Percentiles rank a stretch among this genome's conserved stretches.
phyloP scores from a whole-genome alignment of 30 jellyfish, hydroid and myxozoan species.

The Nemopilema nomurai region DNA sequence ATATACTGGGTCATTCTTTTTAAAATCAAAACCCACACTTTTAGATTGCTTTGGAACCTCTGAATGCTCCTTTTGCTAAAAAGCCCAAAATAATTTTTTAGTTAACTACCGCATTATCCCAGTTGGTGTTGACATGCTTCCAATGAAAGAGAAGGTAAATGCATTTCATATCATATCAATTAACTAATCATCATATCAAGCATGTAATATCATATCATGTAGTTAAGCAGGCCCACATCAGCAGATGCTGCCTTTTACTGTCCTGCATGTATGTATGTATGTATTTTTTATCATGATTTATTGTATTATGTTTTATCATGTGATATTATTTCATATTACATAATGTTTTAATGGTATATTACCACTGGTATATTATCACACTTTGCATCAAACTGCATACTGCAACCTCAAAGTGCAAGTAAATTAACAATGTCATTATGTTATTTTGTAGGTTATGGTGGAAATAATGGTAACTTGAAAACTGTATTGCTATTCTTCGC shows the following conservation, averaged over 20 bases:
- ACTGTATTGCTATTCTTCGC: not conserved
- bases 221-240: too few species aligned
- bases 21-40: not conserved
- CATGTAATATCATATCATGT: too few species aligned
- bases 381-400: too few species aligned
- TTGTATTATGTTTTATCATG: too few species aligned
- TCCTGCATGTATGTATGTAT: too few species aligned
- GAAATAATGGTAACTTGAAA: conserved; percentile 24
- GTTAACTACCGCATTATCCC: conserved; percentile 73
- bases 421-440: not conserved
- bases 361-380: not conserved
- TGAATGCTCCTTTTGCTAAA: not conserved
- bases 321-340: too few species aligned
- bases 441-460: conserved; percentile 22
- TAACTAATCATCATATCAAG: too few species aligned
- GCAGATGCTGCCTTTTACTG: too few species aligned
- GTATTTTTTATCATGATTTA: not conserved
- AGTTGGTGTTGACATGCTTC: conserved; percentile 51
- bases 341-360: not conserved
- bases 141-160: conserved; percentile 52
- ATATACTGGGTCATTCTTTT: not conserved
- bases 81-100: not conserved
- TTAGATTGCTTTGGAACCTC: not conserved
- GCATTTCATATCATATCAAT: too few species aligned
- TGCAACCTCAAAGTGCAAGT: too few species aligned